Evolutionary conservation across 1,140 invertebrate genomes (phyloP), one percentile per base, ranked within the genome.

Genomic region (Lepidotrigona ventralis): DNA sequence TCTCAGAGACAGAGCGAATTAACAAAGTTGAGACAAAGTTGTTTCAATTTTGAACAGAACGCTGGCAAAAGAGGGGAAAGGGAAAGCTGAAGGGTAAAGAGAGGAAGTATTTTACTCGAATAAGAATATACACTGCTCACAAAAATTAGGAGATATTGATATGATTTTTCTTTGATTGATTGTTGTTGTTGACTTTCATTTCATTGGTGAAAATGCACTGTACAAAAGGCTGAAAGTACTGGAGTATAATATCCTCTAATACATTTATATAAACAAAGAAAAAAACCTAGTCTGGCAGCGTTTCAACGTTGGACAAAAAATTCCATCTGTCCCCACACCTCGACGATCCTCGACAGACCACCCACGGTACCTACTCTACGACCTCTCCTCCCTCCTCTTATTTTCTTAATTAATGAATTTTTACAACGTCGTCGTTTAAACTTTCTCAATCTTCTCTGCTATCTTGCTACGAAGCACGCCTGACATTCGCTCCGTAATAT

Each of bases 381-480:
- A 29, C 70, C 68, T 74, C 69, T 33, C 54, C 75, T 53, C 73
- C 54, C 86, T 86, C 79, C 2, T 74, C 72, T 73, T 73, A 60
- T 58, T 81, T 53, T 81, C 58, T 76, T 76, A 87, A 79, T 87
- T 88, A 85, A 79, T 69, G 54, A 68, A 11, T 75, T 70, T 64
- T 58, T 60, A 64, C 21, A 23, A 8, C 17, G 1, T 63, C 58
- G 77, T 21, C 29, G 64, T 51, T 46, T n/a, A 33, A 66, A 54
- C 14, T 29, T 39, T 60, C 17, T 23, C 33, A 29, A 87, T 23
- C 63, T 33, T 86, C 75, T 33, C 17, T 26, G 39, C 8, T 51
- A 26, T 53, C 70, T 21, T 0, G 0, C 23, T 1, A 29, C 26
- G 26, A 46, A 46, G 39, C 39, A 46, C 39, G 39, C 39, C 6